Percentiles rank a stretch among this genome's conserved stretches.
These are phyloP conservation scores for Parnassius glacialis DNA, from an alignment of 2,888 invertebrate species.

Conservation along the genomic window DNA sequence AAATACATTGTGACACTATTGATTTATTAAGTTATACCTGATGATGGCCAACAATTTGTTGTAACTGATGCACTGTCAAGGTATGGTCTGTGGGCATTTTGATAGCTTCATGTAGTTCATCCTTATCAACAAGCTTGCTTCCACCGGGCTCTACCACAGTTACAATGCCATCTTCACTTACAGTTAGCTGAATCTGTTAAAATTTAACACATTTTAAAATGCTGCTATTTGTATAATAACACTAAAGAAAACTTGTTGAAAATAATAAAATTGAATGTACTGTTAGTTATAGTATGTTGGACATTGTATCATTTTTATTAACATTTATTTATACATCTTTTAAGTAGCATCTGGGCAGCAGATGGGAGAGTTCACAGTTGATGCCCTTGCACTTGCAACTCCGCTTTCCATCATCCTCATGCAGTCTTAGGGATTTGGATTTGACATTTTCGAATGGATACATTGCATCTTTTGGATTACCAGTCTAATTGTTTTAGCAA, in stretches of 20 bases:
- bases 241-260: background rate
- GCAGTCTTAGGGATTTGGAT: too few species aligned
- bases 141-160: slow-evolving; percentile 77
- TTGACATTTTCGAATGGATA: too few species aligned
- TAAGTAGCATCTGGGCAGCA: too few species aligned
- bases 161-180: slow-evolving; percentile 79
- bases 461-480: too few species aligned
- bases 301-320: too few species aligned
- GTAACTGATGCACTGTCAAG: slow-evolving; percentile 79
- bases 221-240: background rate
- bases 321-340: background rate
- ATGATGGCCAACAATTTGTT: slow-evolving; percentile 82
- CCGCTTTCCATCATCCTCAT: too few species aligned
- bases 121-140: slow-evolving; percentile 71
- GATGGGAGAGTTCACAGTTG: too few species aligned
- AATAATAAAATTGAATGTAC: background rate
- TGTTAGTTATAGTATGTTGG: too few species aligned
- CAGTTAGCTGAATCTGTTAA: slow-evolving; percentile 71
- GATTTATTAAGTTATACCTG: slow-evolving; percentile 60
- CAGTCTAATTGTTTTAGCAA: too few species aligned
- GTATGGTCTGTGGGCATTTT: slow-evolving; percentile 73
- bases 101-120: slow-evolving; percentile 71
- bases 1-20: too few species aligned
- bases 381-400: too few species aligned
- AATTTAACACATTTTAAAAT: background rate